These are phyloP conservation scores for Paramormyrops kingsleyae DNA, from an alignment of 2,113 vertebrate genomes.

Conservation along the genomic window DNA sequence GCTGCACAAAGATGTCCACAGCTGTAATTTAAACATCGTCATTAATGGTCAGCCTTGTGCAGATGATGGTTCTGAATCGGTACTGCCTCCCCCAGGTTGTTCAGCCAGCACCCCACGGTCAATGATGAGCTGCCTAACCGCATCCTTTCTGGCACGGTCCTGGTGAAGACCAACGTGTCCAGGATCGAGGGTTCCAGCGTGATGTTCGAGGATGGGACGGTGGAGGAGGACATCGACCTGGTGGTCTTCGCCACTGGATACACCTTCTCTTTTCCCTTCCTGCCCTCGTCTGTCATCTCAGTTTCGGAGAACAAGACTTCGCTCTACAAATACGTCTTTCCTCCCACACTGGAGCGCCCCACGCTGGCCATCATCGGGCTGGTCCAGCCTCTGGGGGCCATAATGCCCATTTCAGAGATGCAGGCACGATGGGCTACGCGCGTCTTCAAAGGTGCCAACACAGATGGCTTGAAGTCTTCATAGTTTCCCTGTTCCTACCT, in stretches of 20 bases:
- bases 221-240: constrained; percentile 65
- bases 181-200: constrained; percentile 70
- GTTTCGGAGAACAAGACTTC: constrained; percentile 67
- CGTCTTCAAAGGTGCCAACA: constrained; percentile 74
- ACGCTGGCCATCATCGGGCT: constrained; percentile 82
- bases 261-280: constrained; percentile 79
- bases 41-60: not conserved
- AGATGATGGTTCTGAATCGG: not conserved
- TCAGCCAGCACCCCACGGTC: constrained; percentile 74
- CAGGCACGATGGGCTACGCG: constrained; percentile 78
- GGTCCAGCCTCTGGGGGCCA: constrained; percentile 79
- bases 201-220: constrained; percentile 78
- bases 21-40: not conserved
- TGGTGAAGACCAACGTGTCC: constrained; percentile 70
- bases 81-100: constrained; percentile 46
- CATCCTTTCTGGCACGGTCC: constrained; percentile 74
- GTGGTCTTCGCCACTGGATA: constrained; percentile 90
- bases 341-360: constrained; percentile 63
- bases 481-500: not conserved
- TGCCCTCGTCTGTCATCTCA: constrained; percentile 55
- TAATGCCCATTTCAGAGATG: constrained; percentile 86
- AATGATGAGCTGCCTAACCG: constrained; percentile 86
- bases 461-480: not conserved
- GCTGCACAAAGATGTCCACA: not conserved
- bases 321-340: constrained; percentile 78